Percentiles rank a stretch among this genome's conserved stretches.
Conservation (phyloP, 2,888 invertebrate genomes). For the Athetis lepigone region DNA sequence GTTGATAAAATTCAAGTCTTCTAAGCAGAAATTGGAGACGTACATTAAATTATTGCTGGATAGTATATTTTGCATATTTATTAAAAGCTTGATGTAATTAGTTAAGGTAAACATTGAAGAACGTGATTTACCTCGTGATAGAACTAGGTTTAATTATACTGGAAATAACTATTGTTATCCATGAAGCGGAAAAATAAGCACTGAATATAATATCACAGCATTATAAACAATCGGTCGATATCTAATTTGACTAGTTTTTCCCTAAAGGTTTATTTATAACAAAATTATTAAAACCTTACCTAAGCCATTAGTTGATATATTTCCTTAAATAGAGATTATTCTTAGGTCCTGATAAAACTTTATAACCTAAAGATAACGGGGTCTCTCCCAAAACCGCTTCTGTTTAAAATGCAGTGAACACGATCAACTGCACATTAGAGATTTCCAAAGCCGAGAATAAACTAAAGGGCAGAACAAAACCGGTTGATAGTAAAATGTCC, state of each 20-base stretch:
- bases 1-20: too few species aligned
- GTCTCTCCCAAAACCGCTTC: neutral
- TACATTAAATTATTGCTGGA: too few species aligned
- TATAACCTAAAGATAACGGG: too few species aligned
- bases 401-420: conserved; percentile 7
- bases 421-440: conserved; percentile 25
- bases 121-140: too few species aligned
- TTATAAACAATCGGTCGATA: neutral
- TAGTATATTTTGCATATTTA: too few species aligned
- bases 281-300: neutral
- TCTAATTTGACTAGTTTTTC: neutral
- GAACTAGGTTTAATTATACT: too few species aligned
- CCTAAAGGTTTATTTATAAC: conserved; percentile 10
- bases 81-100: too few species aligned
- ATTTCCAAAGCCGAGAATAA: conserved; percentile 25
- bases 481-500: conserved; percentile 56
- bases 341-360: neutral
- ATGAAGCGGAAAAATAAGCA: conserved; percentile 5
- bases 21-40: too few species aligned
- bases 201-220: neutral
- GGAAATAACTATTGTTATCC: neutral
- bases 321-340: neutral
- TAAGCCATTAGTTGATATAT: neutral
- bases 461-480: conserved; percentile 54
- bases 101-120: too few species aligned